These are phyloP conservation scores for Alosa sapidissima DNA, from an alignment of 2,797 vertebrate genomes.

Conservation along the genomic window DNA sequence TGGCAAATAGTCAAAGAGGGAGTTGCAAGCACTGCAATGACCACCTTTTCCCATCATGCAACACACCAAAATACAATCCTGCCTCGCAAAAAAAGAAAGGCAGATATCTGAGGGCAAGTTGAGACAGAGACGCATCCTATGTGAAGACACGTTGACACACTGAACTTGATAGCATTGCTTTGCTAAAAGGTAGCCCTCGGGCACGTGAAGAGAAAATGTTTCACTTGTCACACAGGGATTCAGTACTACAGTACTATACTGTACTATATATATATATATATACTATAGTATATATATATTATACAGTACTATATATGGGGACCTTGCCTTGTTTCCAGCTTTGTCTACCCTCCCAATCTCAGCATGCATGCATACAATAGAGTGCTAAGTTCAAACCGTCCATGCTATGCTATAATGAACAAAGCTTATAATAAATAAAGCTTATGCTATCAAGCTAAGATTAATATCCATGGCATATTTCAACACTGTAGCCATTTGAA, in stretches of 20 bases:
- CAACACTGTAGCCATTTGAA: not conserved
- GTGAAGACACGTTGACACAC: constrained; percentile 35
- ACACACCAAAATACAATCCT: constrained; percentile 6
- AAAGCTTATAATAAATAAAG: too few relatives aligned
- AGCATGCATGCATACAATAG: not conserved
- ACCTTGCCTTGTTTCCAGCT: not conserved
- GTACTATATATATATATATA: too few relatives aligned
- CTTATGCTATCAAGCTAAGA: not conserved
- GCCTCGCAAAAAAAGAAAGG: constrained; percentile 20
- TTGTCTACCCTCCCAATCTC: constrained; percentile 19
- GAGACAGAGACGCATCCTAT: constrained; percentile 10
- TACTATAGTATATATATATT: too few relatives aligned
- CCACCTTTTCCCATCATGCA: not conserved
- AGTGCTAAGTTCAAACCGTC: not conserved
- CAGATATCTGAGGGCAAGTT: constrained; percentile 32
- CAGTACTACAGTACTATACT: constrained; percentile 28
- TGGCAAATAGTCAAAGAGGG: not conserved
- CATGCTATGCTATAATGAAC: not conserved
- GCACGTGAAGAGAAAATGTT: constrained; percentile 33
- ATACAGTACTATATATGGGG: not conserved
- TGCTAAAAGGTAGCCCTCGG: constrained; percentile 40
- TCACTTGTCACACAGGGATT: constrained; percentile 44
- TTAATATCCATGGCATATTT: not conserved
- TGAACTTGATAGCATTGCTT: constrained; percentile 45
- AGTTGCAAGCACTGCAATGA: not conserved